phyloP scores from a whole-genome alignment of 2,113 vertebrate genomes.

The Dascyllus trimaculatus region DNA sequence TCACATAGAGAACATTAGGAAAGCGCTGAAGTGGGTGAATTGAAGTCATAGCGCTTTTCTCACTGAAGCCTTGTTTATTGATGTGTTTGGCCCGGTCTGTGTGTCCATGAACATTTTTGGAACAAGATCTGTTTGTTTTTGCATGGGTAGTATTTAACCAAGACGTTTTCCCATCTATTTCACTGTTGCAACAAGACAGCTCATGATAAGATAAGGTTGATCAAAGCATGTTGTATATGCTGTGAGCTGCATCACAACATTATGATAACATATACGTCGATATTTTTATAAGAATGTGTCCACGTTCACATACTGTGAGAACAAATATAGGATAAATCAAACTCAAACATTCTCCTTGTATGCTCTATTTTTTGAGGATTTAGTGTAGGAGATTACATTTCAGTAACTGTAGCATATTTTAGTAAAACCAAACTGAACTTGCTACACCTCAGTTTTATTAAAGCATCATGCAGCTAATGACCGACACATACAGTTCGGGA shows the following conservation, averaged over 20 bases:
- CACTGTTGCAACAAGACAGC: background rate
- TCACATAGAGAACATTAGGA: background rate
- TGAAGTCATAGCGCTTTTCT: slow-evolving; percentile 14
- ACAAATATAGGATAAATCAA: background rate
- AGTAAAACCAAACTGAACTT: too few relatives aligned
- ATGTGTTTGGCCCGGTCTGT: slow-evolving; percentile 44
- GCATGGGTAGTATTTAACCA: background rate
- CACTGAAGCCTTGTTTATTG: slow-evolving; percentile 26
- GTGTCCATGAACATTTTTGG: slow-evolving; percentile 15
- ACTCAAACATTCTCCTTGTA: background rate
- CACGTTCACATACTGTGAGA: background rate
- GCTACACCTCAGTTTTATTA: too few relatives aligned
- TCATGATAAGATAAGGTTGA: slow-evolving; percentile 8
- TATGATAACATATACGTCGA: background rate
- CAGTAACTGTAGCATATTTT: too few relatives aligned
- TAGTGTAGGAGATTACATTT: too few relatives aligned
- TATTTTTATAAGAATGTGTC: background rate
- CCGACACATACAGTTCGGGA: too few relatives aligned
- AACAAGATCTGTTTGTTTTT: slow-evolving; percentile 53
- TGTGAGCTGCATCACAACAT: background rate
- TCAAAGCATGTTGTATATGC: background rate
- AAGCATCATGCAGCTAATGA: background rate
- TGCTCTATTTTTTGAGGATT: too few relatives aligned
- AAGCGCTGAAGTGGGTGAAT: background rate
- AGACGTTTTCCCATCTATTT: slow-evolving; percentile 30